Evolutionary conservation across 2,113 vertebrate genomes (phyloP), one percentile per base, ranked within the genome.

Genomic region (Esox niger): DNA sequence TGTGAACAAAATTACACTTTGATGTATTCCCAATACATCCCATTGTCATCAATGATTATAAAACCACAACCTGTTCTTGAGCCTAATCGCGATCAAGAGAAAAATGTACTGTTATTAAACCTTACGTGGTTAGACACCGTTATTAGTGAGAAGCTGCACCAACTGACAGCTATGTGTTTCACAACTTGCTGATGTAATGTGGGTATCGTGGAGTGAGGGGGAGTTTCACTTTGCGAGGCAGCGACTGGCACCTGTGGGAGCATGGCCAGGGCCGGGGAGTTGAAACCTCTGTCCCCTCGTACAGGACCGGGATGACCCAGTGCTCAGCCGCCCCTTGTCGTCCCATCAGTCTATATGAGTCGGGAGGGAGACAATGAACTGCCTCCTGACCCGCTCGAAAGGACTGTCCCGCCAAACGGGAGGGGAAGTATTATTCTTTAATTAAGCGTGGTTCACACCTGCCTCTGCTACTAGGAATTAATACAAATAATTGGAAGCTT

Each of bases 401-500:
- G 2, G 21, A 29, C 47, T 17, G 66, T 7, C 63, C 13, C 17
- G 38, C 23, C 65, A 38, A 68, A 55, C 70, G 83, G 71, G 78
- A 71, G 3, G 60, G 62, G 62, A 75, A 75, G 70, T 84, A 82
- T 86, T 89, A 79, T 79, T 81, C 78, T 88, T 86, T 88, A 85
- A 90, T 89, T 88, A 86, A 54, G 73, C 68, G 33, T 60, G 13
- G 6, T 27, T 26, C 21, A 30, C 75, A 88, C 86, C 83, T 87
- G 88, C 76, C 11, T 55, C 69, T 55, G 65, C 73, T 73, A 11
- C 57, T 43, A 17, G 38, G 30, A 58, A 54, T 67, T 67, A 54
- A 66, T n/a, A 29, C 20, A 13, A 31, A 54, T 2, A 13, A 30
- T 17, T 17, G 75, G 76, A 66, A 70, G 70, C 38, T 73, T 68